phyloP scores from a whole-genome alignment of 2,888 invertebrate genomes.

The Mamestra brassicae region DNA sequence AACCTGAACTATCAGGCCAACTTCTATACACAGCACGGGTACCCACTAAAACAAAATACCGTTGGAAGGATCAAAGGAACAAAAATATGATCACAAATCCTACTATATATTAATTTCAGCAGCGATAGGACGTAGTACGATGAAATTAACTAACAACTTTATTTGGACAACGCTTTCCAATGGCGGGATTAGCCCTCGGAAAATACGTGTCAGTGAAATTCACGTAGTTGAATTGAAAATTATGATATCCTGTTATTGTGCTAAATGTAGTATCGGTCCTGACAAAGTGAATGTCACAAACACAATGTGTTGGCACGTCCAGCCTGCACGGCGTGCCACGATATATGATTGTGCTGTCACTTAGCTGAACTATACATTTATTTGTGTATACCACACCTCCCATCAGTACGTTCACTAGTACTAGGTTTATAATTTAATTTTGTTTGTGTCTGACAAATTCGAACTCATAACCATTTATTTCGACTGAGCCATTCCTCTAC shows the following conservation, averaged over 20 bases:
- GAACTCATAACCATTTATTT: background rate
- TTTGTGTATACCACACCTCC: background rate
- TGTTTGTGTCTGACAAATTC: background rate
- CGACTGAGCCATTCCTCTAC: background rate
- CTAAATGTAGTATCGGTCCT: background rate
- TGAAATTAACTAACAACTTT: conserved; percentile 20
- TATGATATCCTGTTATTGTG: background rate
- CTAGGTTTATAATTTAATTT: background rate
- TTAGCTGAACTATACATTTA: too few species aligned
- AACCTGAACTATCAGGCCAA: background rate
- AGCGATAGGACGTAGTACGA: background rate
- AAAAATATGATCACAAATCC: background rate
- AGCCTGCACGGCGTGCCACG: too few species aligned
- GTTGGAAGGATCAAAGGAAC: background rate
- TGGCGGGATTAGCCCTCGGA: conserved; percentile 4
- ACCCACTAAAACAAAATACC: background rate
- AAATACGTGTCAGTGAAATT: conserved; percentile 6
- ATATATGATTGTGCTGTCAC: too few species aligned
- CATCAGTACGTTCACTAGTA: background rate
- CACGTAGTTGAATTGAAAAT: conserved; percentile 4
- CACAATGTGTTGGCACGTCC: too few species aligned
- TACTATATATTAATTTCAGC: conserved; percentile 5
- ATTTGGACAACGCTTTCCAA: background rate
- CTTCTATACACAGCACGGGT: background rate
- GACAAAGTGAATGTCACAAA: background rate